A percentile compares a stretch with the other conserved stretches of the same genome.
phyloP scores from a whole-genome alignment of 1,140 invertebrate species.

The Andrena cerasifolii region DNA sequence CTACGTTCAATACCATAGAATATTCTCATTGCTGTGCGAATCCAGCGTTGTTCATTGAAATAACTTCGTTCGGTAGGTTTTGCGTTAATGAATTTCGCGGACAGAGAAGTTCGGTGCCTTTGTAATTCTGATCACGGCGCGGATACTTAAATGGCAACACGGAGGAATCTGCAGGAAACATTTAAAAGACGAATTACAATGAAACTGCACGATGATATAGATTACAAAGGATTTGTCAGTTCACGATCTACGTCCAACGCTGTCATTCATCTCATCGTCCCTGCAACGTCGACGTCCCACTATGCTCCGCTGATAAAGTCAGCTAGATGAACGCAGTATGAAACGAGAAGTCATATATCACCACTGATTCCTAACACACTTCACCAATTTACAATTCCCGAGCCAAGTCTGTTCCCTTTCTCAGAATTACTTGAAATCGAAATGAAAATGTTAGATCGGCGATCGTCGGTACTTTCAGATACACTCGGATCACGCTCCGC shows the following conservation, averaged over 20 bases:
- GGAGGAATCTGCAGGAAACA: slow-evolving; percentile 35
- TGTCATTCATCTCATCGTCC: neutral
- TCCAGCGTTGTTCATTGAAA: slow-evolving; percentile 52
- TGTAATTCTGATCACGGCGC: slow-evolving; percentile 39
- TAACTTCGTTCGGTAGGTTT: slow-evolving; percentile 43
- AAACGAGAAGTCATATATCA: slow-evolving; percentile 30
- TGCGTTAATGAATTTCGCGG: slow-evolving; percentile 46
- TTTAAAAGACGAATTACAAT: slow-evolving; percentile 43
- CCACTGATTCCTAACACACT: slow-evolving; percentile 27
- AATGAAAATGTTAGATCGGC: slow-evolving; percentile 47
- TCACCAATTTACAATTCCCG: slow-evolving; percentile 40
- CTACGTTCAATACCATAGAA: slow-evolving; percentile 23
- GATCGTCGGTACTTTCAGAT: slow-evolving; percentile 46
- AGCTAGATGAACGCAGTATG: neutral
- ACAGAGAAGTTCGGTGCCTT: slow-evolving; percentile 23
- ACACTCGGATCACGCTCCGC: slow-evolving; percentile 20
- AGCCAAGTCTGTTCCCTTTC: slow-evolving; percentile 1
- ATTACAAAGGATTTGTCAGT: slow-evolving; percentile 10
- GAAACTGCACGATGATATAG: slow-evolving; percentile 26
- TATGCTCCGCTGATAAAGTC: neutral
- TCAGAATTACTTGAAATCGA: slow-evolving; percentile 18
- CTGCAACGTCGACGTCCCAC: slow-evolving; percentile 7
- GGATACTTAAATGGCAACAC: slow-evolving; percentile 44
- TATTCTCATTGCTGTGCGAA: slow-evolving; percentile 35
- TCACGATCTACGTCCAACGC: slow-evolving; percentile 17